Conservation (phyloP, 2,888 invertebrate species). For the Dexiosoma caninum region DNA sequence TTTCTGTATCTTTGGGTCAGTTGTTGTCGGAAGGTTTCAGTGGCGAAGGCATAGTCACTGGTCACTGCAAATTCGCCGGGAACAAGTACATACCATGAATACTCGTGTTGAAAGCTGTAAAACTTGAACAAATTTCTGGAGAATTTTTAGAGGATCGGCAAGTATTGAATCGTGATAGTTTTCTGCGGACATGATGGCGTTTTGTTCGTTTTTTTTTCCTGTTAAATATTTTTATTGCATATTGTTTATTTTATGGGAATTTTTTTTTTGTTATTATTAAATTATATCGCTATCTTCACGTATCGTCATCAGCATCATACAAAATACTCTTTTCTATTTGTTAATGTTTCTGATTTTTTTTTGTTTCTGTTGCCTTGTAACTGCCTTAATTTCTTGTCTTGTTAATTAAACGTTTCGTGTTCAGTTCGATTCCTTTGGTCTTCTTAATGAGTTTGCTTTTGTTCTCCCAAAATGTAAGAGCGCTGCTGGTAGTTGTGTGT, state of each 20-base stretch:
- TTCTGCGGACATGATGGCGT: too few relatives aligned
- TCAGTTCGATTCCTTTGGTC: constrained; percentile 31
- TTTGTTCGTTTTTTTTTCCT: too few relatives aligned
- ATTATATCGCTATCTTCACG: background rate
- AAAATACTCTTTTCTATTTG: constrained; percentile 2
- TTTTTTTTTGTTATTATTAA: background rate
- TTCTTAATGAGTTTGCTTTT: constrained; percentile 40
- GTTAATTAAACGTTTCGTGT: constrained; percentile 43
- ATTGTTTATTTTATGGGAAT: background rate
- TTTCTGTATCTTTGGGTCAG: too few relatives aligned
- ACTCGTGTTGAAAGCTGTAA: too few relatives aligned
- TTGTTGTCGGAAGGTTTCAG: too few relatives aligned
- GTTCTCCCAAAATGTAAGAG: background rate
- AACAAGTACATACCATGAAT: too few relatives aligned
- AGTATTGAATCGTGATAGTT: too few relatives aligned
- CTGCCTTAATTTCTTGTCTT: constrained; percentile 36
- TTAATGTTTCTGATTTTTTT: background rate
- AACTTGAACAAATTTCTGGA: too few relatives aligned
- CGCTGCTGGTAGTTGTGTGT: constrained; percentile 1
- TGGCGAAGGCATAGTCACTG: too few relatives aligned
- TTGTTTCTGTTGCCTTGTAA: background rate
- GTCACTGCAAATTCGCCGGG: too few relatives aligned
- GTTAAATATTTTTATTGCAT: too few relatives aligned
- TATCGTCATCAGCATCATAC: background rate
- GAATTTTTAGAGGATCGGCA: too few relatives aligned